Conservation (phyloP, 2,797 vertebrate species). For the Platalea minor region DNA sequence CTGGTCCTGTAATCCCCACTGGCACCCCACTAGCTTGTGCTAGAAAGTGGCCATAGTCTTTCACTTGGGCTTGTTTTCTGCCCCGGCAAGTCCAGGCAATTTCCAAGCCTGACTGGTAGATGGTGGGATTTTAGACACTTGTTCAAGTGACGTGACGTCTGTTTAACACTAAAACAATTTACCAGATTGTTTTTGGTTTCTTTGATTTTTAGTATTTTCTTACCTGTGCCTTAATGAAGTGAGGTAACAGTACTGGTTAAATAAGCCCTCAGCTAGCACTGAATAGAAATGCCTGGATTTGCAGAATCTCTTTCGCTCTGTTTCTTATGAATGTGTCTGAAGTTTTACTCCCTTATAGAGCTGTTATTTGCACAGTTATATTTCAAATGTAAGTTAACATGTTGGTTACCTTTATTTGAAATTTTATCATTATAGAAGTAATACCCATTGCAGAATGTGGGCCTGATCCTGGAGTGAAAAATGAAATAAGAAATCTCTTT, state of each 20-base stretch:
- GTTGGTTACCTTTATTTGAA: not conserved
- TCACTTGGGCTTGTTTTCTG: not conserved
- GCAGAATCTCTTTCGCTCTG: not conserved
- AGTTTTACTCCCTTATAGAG: not conserved
- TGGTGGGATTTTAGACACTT: not conserved
- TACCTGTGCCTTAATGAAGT: not conserved
- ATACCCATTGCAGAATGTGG: not conserved
- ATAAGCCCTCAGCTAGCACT: not conserved
- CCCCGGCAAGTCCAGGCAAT: not conserved
- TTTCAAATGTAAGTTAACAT: not conserved
- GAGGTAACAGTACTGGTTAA: not conserved
- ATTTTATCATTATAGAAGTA: not conserved
- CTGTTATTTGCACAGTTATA: not conserved
- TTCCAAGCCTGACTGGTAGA: not conserved
- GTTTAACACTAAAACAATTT: not conserved
- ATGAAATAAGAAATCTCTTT: not conserved
- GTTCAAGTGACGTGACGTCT: not conserved
- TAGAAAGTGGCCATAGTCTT: not conserved
- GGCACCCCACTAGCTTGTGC: accelerated
- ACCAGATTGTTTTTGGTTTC: not conserved
- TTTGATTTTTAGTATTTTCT: not conserved
- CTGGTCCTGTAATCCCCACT: not conserved
- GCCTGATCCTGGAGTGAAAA: not conserved
- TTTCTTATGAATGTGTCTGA: not conserved
- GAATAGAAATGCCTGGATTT: not conserved